Base-by-base conservation (phyloP, 2,797 vertebrate species). In the Cygnus olor region DNA sequence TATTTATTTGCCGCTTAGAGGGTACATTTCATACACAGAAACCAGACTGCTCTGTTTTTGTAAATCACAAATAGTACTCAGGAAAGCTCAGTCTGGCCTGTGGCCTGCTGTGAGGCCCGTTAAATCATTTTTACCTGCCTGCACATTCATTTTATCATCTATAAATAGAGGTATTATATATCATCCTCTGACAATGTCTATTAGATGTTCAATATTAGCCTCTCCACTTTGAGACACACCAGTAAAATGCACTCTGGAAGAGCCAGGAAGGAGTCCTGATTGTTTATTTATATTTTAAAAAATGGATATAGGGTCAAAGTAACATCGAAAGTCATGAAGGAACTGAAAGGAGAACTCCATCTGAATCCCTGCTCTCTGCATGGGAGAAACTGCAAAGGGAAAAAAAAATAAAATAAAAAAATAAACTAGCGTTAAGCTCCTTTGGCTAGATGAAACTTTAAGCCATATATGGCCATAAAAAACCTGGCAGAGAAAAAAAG, bases 381-480 rank as follows among this genome's bases (percentile, higher is more conserved):
- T 74, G 57, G 51, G 72, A 85, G 38, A 87, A 92, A 92, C 27
- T 80, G 74, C 30, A 73, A 88, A 42, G 32, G n/a, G 22, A 9
- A 79, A 91, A 93, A 77, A 66, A 93, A 78, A 63, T 20, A 38
- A 76, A 83, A 73, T 6, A 36, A 36, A 36, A 38, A 76, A 83
- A 73, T 6, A 53, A 92, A 56, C 6, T 24, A 57, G 49, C 68
- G 24, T 86, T 94, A 14, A 1, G 2, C 71, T 87, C 56, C 69
- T 85, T 88, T 65, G 68, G 74, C 69, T 90, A 71, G 57, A 78
- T 84, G 80, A 80, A 90, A 64, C 10, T 63, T 82, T 63, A 80
- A 80, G 58, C 88, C 93, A 89, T 95, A 56, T 45, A 78, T 30
- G 79, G 65, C 69, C 71, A 58, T 82, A 25, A 85, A 85, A 51